Evolutionary conservation across 2,888 invertebrate species (phyloP), one percentile per base, ranked within the genome.

Genomic region (Mythimna pallens): DNA sequence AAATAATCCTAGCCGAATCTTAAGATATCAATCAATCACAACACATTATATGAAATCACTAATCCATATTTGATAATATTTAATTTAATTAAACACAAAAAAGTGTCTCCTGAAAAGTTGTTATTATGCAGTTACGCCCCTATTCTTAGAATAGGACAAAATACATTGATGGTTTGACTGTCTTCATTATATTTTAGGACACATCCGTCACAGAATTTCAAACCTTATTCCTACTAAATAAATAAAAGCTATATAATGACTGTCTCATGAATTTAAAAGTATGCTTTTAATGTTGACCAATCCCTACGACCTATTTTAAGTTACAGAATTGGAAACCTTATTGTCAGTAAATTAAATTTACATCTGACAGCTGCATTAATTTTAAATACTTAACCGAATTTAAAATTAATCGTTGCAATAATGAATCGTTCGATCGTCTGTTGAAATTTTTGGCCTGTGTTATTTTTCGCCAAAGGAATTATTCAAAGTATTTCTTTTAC

Each of bases 291-390:
- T 20, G 5, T 47, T 47, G 17, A 9, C 40, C 14, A 22, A 0
- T 17, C 36, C 7, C 43, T 25, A 7, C 17, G 4, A 12, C 17
- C 36, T 76, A 74, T 59, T 76, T 67, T 36, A 54, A 76, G 58
- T 14, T 25, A 52, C 22, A 36, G n/a, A 68, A 59, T 68, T 76
- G 36, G 20, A 72, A 74, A 25, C 76, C 14, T 14, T 17, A 43
- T 9, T 43, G 1, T 68, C 17, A 59, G 30, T 47, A 36, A 10
- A 36, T 59, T 30, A 36, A 47, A 36, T 3, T 14, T 1, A 22
- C 8, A 54, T 9, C 4, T 47, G 43, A 47, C 20, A 47, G 36
- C 14, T 2, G 17, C 36, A 54, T 59, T 36, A 0, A 61, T 54
- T 54, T 68, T 52, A 36, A 76, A 68, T 22, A 30, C 7, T 34